Evolutionary conservation across 1,140 invertebrate genomes (phyloP), one percentile per base, ranked within the genome.

Genomic region (Ruditapes philippinarum): DNA sequence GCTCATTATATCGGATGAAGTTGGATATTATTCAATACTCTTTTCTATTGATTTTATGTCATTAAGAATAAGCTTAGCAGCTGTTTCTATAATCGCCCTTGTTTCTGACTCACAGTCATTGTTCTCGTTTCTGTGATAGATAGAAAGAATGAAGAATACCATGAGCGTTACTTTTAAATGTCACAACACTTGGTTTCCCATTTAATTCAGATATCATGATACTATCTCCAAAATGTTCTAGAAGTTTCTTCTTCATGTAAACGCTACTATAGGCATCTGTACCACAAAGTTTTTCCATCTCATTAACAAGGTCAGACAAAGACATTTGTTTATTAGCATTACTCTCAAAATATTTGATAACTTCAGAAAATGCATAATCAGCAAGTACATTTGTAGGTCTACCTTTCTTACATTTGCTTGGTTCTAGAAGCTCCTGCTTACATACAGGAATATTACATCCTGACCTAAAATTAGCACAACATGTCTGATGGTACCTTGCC

Each of bases 111-210:
- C 60, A n/a, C 40, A 36, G 33, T 68, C 51, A 0, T 51, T 25
- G 40, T 0, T 36, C 25, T 62, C 76, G 36, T n/a, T n/a, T n/a
- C n/a, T 0, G 2, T 3, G 36, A 57, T 12, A 17, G 25, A 74
- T 88, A 76, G 45, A 91, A 91, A 3, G 57, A n/a, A 82, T 91
- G 86, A n/a, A 90, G 25, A 19, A 90, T 85, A 9, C 11, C 54
- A 12, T 79, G n/a, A 28, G 89, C 89, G 38, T 33, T 91, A 36
- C 14, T 14, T 45, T 51, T 42, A 22, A 90, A 86, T 25, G 82
- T 91, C 3, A 91, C 83, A 79, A 88, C 87, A 88, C n/a, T n/a
- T n/a, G n/a, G 91, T 86, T 68, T 42, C 38, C 51, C 86, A 90
- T 14, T 89, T 90, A 79, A 91, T 83, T 88, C 57, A 28, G 91